Evolutionary conservation across 2,888 invertebrate species (phyloP), one percentile per base, ranked within the genome.

Genomic region (Polydrusus cervinus): DNA sequence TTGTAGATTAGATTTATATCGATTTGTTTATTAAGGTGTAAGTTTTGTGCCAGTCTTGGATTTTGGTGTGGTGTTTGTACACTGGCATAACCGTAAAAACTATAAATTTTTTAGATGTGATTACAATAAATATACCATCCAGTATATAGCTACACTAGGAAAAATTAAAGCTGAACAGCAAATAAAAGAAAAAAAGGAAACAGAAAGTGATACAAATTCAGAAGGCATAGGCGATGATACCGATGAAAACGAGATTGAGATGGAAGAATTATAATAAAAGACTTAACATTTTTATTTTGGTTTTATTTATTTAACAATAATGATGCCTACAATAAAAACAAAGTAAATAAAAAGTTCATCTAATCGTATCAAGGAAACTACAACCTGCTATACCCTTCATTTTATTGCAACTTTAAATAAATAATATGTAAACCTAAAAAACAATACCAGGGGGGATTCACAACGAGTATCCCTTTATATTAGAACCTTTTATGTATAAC

Each of bases 41-140:
- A n/a, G n/a, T n/a, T n/a, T n/a, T n/a, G n/a, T n/a, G n/a, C n/a
- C n/a, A n/a, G n/a, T n/a, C n/a, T n/a, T n/a, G n/a, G n/a, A n/a
- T n/a, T n/a, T n/a, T n/a, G n/a, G n/a, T n/a, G n/a, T n/a, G n/a
- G n/a, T n/a, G n/a, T n/a, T n/a, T n/a, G n/a, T n/a, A n/a, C n/a
- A n/a, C n/a, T n/a, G n/a, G n/a, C n/a, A n/a, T n/a, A n/a, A n/a
- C n/a, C n/a, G n/a, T n/a, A n/a, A n/a, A n/a, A n/a, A n/a, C n/a
- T 11, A 34, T 34, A 34, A 30, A 49, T 71, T 60, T 90, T 90
- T 20, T 88, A 97, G 96, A 81, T 96, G 96, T 85, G 95, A 97
- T 84, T 95, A 93, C 86, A 97, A 97, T 87, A 95, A 95, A 71
- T 75, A 75, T 38, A 71, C 71, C 6, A 18, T 71, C 10, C 66